phyloP scores from a whole-genome alignment of 2,888 invertebrate genomes.

The Ariolimax columbianus region DNA sequence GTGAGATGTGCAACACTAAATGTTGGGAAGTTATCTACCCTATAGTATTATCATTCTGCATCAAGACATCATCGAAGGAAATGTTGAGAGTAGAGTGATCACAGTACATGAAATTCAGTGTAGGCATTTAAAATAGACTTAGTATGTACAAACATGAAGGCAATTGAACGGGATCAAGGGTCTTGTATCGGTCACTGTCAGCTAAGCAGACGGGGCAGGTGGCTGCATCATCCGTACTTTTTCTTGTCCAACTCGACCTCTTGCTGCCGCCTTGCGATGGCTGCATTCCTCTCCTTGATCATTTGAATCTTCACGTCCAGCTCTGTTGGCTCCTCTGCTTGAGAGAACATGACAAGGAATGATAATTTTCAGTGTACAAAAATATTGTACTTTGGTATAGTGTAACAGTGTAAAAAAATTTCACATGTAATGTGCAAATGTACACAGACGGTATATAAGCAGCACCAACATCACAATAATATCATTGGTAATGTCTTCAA shows the following conservation, averaged over 20 bases:
- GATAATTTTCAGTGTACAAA: conserved; percentile 26
- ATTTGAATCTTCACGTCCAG: conserved; percentile 66
- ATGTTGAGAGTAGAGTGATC: not conserved
- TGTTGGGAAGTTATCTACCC: too few species aligned
- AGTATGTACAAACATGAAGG: not conserved
- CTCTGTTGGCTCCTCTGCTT: conserved; percentile 55
- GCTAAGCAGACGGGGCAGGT: not conserved
- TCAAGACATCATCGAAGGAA: not conserved
- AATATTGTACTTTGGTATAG: not conserved
- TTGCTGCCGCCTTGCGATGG: conserved; percentile 63
- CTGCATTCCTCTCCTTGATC: conserved; percentile 71
- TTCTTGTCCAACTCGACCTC: conserved; percentile 70
- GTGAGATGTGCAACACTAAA: too few species aligned
- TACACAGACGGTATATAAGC: not conserved
- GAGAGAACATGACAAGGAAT: conserved; percentile 48
- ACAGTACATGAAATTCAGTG: not conserved
- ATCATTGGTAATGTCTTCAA: not conserved
- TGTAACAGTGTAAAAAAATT: not conserved
- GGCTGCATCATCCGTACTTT: conserved; percentile 63
- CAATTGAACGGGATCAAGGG: not conserved
- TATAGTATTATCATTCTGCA: too few species aligned
- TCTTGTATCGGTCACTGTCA: conserved; percentile 8
- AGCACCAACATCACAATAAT: conserved; percentile 16
- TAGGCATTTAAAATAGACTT: not conserved
- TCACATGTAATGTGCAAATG: not conserved